Conservation (phyloP, 2,888 invertebrate species). For the Steinernema scapterisci region DNA sequence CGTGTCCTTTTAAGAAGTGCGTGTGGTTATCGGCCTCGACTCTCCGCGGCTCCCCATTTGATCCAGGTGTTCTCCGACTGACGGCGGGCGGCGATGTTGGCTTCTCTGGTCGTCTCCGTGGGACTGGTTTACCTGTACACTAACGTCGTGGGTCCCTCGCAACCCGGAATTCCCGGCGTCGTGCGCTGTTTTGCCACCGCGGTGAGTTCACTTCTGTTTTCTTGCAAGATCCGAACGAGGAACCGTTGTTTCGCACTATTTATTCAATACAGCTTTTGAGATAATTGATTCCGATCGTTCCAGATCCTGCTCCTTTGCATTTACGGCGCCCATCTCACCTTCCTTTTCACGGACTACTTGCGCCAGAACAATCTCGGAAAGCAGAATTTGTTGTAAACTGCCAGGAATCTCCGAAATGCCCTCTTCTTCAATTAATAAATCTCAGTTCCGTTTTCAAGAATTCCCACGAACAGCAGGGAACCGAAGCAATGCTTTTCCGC, state of each 20-base stretch:
- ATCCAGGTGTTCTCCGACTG: neutral
- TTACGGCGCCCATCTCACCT: slow-evolving; percentile 2
- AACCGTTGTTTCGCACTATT: neutral
- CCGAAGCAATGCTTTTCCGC: too few species aligned
- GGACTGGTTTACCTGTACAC: slow-evolving; percentile 18
- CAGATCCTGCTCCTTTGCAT: neutral
- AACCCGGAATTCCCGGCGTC: neutral
- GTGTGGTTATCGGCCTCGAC: neutral
- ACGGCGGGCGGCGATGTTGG: slow-evolving; percentile 8
- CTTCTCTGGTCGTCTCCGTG: slow-evolving; percentile 29
- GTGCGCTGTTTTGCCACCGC: slow-evolving; percentile 22
- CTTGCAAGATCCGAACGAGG: too few species aligned
- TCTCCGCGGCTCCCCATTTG: neutral
- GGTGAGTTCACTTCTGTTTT: neutral
- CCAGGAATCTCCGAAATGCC: too few species aligned
- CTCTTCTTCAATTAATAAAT: too few species aligned
- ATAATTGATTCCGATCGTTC: neutral
- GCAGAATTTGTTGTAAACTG: too few species aligned
- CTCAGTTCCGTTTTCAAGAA: too few species aligned
- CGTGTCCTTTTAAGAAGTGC: neutral
- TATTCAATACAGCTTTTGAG: neutral
- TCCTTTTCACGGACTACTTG: neutral
- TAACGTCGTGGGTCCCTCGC: slow-evolving; percentile 17
- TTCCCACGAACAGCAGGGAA: too few species aligned
- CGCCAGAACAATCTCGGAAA: neutral